Percentiles rank a stretch among this genome's conserved stretches.
Conservation (phyloP, 2,888 invertebrate genomes). For the Acanthosoma haemorrhoidale region DNA sequence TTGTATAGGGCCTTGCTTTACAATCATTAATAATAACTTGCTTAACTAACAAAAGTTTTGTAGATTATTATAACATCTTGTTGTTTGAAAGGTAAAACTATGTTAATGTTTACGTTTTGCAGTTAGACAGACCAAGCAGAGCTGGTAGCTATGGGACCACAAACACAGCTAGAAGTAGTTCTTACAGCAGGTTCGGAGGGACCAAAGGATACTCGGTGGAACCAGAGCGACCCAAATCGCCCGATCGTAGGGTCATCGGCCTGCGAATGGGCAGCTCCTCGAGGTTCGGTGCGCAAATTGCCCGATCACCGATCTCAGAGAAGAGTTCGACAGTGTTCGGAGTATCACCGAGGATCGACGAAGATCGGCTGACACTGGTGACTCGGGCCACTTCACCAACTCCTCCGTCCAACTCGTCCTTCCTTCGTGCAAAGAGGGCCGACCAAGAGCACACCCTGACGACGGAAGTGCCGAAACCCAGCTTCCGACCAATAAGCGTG, state of each 20-base stretch:
- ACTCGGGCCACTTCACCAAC: conserved; percentile 76
- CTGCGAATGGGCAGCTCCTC: conserved; percentile 41
- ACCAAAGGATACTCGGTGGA: conserved; percentile 19
- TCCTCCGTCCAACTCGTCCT: conserved; percentile 58
- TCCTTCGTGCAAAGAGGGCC: conserved; percentile 60
- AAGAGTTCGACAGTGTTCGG: conserved; percentile 42
- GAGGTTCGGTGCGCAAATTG: conserved; percentile 41
- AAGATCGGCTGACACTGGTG: conserved; percentile 56
- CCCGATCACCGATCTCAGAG: conserved; percentile 42
- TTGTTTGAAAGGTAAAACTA: neutral
- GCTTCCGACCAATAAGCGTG: conserved; percentile 34
- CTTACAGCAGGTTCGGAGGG: conserved; percentile 5
- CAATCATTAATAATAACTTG: no score
- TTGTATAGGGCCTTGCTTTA: no score
- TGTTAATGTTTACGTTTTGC: neutral
- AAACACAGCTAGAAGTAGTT: neutral
- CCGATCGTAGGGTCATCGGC: conserved; percentile 9
- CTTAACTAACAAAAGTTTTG: no score
- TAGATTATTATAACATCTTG: no score
- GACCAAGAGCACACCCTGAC: conserved; percentile 64
- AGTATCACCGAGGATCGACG: conserved; percentile 31
- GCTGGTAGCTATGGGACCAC: conserved; percentile 17
- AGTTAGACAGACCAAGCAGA: conserved; percentile 19
- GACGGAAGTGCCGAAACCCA: conserved; percentile 47
- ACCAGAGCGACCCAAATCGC: conserved; percentile 23